These are phyloP conservation scores for Spea hammondii DNA, from an alignment of 2,797 vertebrate species.

Conservation along the genomic window DNA sequence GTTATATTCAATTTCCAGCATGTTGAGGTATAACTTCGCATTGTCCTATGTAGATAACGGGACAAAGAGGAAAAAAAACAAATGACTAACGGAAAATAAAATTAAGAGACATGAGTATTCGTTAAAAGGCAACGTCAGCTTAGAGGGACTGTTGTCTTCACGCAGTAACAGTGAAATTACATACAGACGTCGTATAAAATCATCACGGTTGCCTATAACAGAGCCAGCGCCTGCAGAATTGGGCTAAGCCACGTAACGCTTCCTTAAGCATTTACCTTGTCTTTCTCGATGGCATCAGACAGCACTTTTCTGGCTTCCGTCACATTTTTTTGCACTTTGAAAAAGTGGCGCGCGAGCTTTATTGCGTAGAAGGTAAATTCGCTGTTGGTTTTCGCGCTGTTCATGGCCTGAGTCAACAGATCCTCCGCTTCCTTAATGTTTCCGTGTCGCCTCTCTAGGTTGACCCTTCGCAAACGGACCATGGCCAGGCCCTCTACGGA, in stretches of 20 bases:
- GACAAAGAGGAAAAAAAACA: background rate
- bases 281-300: slow-evolving; percentile 88
- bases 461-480: slow-evolving; percentile 91
- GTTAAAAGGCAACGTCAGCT: slow-evolving; percentile 69
- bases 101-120: background rate
- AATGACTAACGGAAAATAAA: background rate
- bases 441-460: slow-evolving; percentile 90
- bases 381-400: slow-evolving; percentile 72
- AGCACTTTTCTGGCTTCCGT: slow-evolving; percentile 90
- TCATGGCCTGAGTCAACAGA: slow-evolving; percentile 85
- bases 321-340: slow-evolving; percentile 88
- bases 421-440: slow-evolving; percentile 89
- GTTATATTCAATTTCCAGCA: slow-evolving; percentile 92
- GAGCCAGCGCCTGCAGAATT: too few relatives aligned
- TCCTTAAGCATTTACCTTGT: slow-evolving; percentile 76
- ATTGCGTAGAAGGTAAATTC: slow-evolving; percentile 91
- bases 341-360: slow-evolving; percentile 86
- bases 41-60: slow-evolving; percentile 73
- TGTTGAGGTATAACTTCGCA: slow-evolving; percentile 90
- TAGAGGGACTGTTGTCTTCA: slow-evolving; percentile 79
- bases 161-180: slow-evolving; percentile 55
- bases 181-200: slow-evolving; percentile 59
- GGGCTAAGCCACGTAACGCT: background rate
- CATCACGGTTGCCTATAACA: slow-evolving; percentile 61
- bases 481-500: slow-evolving; percentile 84